Evolutionary conservation across 2,113 vertebrate species (phyloP).

Genomic region (Pristiophorus japonicus): DNA sequence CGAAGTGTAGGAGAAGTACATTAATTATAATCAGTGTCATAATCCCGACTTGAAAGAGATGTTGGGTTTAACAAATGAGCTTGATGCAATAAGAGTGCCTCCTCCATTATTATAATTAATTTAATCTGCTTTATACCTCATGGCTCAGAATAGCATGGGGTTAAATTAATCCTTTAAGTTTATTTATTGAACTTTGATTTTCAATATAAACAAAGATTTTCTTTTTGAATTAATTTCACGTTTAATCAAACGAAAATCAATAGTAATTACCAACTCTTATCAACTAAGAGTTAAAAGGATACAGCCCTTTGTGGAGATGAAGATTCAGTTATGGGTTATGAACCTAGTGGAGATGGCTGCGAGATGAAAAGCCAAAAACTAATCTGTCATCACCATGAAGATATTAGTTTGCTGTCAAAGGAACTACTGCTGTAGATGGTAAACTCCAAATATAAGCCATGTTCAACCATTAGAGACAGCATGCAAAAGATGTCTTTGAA

Average conservation of each 20-base stretch:
- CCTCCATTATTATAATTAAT: neutral
- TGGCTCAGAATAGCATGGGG: neutral
- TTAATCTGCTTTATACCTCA: neutral
- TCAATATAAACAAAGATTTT: neutral
- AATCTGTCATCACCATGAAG: neutral
- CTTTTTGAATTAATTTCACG: neutral
- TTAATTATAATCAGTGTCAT: neutral
- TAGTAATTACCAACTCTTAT: neutral
- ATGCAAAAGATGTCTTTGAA: neutral
- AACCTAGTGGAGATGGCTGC: neutral
- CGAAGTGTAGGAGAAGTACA: slow-evolving; percentile 5
- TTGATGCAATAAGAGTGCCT: neutral
- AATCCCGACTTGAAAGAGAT: slow-evolving; percentile 21
- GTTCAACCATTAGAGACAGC: neutral
- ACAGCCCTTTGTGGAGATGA: neutral
- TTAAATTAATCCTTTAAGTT: neutral
- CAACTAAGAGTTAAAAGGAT: neutral
- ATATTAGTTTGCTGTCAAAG: neutral
- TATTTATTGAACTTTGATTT: neutral
- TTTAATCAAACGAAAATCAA: neutral
- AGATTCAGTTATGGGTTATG: neutral
- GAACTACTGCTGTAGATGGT: too few species aligned
- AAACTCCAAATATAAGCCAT: neutral
- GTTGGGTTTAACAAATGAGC: neutral
- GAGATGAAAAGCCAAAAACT: neutral